Base-by-base conservation (phyloP, 2,888 invertebrate species). In the Acrobasis suavella region DNA sequence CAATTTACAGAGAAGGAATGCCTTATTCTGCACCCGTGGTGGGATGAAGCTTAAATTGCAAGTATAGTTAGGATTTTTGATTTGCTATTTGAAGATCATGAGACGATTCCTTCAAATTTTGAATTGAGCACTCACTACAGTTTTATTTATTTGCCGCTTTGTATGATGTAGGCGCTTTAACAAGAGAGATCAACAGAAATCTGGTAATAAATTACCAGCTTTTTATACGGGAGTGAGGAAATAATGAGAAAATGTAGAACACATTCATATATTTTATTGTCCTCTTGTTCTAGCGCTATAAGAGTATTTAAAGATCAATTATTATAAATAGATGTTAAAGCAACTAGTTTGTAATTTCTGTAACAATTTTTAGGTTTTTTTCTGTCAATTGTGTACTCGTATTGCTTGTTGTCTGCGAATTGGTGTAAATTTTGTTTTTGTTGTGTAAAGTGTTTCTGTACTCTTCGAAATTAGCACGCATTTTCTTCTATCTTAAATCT, bases 1-100 rank as follows among this genome's bases (percentile, higher is more conserved):
- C 90, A 90, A 88, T 85, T 87, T 86, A 80, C 83, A 84, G 82
- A 81, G 87, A 87, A 87, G 87, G 88, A 88, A 84, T 83, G 80
- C 76, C 72, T 62, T 56, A 58, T 66, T 62, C 17, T 49, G 52
- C 54, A 61, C 63, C 63, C 77, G 85, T 88, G 88, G 87, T 69
- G 64, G 71, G 32, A 38, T 63, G 65, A 63, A 71, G 80, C 80
- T 83, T 83, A 59, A 58, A 62, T 58, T 65, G 73, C 74, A 67
- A 72, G 68, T 68, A 62, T 52, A 37, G 61, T 61, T 65, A 64
- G 59, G 60, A 50, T 63, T 72, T 77, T 76, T 78, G 46, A 71
- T 82, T 83, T 84, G 78, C 82, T 78, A 64, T 73, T 69, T 66
- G 77, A 82, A 78, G 72, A 77, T 77, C 75, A 72, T 72, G 69